These are phyloP conservation scores for Drosophila pseudoobscura DNA, from an alignment of 1,140 invertebrate genomes.

Conservation along the genomic window DNA sequence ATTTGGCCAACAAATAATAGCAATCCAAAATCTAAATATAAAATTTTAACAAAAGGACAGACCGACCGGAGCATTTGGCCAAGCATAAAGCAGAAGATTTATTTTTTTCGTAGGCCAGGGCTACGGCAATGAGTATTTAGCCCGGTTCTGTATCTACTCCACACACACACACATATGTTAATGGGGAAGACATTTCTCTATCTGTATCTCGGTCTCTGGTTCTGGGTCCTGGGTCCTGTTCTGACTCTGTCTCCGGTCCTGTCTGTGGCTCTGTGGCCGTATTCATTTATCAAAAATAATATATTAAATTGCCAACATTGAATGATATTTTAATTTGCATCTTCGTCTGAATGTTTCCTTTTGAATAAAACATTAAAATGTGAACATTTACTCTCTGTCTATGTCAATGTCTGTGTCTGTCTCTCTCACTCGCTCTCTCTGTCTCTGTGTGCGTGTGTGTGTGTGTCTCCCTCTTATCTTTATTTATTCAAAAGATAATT, in stretches of 20 bases:
- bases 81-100: slow-evolving; percentile 45
- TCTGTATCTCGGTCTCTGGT: neutral
- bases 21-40: slow-evolving; percentile 36
- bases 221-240: slow-evolving; percentile 7
- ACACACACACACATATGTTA: slow-evolving; percentile 36
- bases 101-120: slow-evolving; percentile 28
- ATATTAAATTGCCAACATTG: slow-evolving; percentile 82
- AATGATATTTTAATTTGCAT: slow-evolving; percentile 82
- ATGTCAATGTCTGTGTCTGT: slow-evolving; percentile 19
- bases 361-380: slow-evolving; percentile 82
- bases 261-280: slow-evolving; percentile 34
- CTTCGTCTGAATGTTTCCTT: slow-evolving; percentile 78
- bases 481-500: slow-evolving; percentile 82
- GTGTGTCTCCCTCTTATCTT: slow-evolving; percentile 70
- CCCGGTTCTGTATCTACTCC: neutral
- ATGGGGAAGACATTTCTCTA: slow-evolving; percentile 43
- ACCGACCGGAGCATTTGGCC: slow-evolving; percentile 16
- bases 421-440: too few species aligned
- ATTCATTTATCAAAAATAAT: slow-evolving; percentile 82
- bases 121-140: slow-evolving; percentile 26
- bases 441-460: slow-evolving; percentile 9
- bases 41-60: slow-evolving; percentile 34
- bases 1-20: slow-evolving; percentile 35
- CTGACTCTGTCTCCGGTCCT: slow-evolving; percentile 1
- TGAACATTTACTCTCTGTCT: slow-evolving; percentile 46